Evolutionary conservation across 2,888 invertebrate species (phyloP), one percentile per base, ranked within the genome.

Genomic region (Acronicta aceris): DNA sequence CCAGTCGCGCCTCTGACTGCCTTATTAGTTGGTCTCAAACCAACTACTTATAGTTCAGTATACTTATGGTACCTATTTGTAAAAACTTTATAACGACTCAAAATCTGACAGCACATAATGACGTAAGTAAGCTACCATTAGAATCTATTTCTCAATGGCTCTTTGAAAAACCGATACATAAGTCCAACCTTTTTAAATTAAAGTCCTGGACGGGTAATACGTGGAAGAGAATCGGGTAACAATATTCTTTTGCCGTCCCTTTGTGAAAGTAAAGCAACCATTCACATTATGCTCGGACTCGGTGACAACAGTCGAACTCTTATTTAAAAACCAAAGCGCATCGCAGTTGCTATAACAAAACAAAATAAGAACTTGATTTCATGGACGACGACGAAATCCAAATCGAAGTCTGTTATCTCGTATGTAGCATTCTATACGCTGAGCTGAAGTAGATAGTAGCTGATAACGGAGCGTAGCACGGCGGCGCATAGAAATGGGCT

Each of bases 401-500:
- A 78, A 71, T 74, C 60, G 65, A 78, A 76, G 57, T 63, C 47
- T 64, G 66, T 60, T 78, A 70, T 78, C 77, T 61, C 36, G 59
- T 59, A 62, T 67, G 62, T 73, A 68, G 71, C 58, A 55, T 70
- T 78, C 68, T 59, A 62, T 59, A 63, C 63, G 66, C 66, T 64
- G 63, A 67, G 63, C 68, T 73, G 61, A 46, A 65, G 66, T 63
- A 78, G 77, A 76, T 78, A 78, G 65, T 59, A 67, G 41, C 73
- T 70, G 78, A 78, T 79, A 79, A 69, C 70, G 54, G 59, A 59
- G 52, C 60, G 67, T 57, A 71, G 64, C 49, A 71, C 66, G 63
- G 59, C 46, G 64, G 59, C 60, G 78, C 73, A 77, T 77, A 73
- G 78, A 73, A 79, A 73, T 70, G 73, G 80, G 80, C 80, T 67